Percentiles rank a stretch among this genome's conserved stretches.
Conservation (phyloP, 2,797 vertebrate species). For the Arrhamphus sclerolepis region DNA sequence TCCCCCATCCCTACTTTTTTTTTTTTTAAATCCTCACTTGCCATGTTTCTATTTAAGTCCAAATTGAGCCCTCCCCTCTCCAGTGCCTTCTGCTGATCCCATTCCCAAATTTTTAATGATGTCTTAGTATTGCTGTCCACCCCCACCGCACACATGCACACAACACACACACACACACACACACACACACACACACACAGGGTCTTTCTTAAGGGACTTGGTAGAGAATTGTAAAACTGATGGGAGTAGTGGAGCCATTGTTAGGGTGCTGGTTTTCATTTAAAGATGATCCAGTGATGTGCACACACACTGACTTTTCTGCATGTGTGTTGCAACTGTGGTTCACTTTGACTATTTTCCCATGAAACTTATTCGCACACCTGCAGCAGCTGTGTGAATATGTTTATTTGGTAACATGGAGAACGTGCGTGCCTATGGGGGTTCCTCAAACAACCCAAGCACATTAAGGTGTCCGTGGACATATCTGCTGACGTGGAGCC, state of each 20-base stretch:
- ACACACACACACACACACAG: neutral
- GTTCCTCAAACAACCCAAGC: slow-evolving; percentile 73
- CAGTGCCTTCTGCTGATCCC: slow-evolving; percentile 68
- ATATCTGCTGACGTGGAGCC: slow-evolving; percentile 72
- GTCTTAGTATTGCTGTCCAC: slow-evolving; percentile 34
- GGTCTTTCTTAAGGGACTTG: slow-evolving; percentile 3
- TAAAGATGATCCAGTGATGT: neutral
- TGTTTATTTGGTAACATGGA: slow-evolving; percentile 26
- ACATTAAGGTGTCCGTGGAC: slow-evolving; percentile 80
- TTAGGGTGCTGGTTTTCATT: too few relatives aligned
- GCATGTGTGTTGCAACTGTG: slow-evolving; percentile 4
- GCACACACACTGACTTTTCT: slow-evolving; percentile 9
- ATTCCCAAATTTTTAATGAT: slow-evolving; percentile 72
- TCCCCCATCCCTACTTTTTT: slow-evolving; percentile 48
- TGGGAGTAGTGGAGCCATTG: neutral
- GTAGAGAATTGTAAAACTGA: slow-evolving; percentile 36
- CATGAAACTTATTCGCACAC: slow-evolving; percentile 24
- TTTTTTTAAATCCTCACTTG: slow-evolving; percentile 58
- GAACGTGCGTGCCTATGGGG: slow-evolving; percentile 48
- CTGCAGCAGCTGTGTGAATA: neutral
- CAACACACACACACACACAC: neutral
- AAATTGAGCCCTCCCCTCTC: slow-evolving; percentile 71
- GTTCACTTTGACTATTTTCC: slow-evolving; percentile 2
- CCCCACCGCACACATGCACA: slow-evolving; percentile 5
- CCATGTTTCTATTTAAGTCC: slow-evolving; percentile 65